Base-by-base conservation (phyloP, 2,797 vertebrate genomes). In the Psittacula echo region DNA sequence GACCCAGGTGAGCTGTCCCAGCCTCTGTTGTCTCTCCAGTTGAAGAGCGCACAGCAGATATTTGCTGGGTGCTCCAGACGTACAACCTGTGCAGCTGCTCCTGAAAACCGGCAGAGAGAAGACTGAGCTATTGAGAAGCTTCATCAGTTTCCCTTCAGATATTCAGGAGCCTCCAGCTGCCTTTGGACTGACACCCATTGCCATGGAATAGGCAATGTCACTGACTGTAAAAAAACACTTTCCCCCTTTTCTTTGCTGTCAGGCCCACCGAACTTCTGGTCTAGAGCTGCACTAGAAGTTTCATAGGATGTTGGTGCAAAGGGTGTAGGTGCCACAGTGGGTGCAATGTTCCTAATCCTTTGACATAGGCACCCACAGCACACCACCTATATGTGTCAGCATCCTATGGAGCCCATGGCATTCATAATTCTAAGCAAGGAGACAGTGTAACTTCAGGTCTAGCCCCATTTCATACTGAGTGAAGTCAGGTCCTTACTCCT, bases 401-500 rank as follows among this genome's bases (percentile, higher is more conserved):
- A 2, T 62, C 14, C 12, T 22, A 0, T 26, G 30, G 47, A 68
- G 18, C 44, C 23, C 1, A 0, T 56, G 29, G 12, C 39, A 41
- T 54, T 66, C 41, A 37, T 32, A 50, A 76, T 41, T 29, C 51
- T 54, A 45, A 45, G 8, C 13, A 67, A 62, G 19, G 4, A 62
- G 79, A 14, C 16, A 61, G 37, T 5, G 22, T 51, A 76, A 42
- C n/a, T 62, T 50, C 47, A 72, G 19, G 11, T 67, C 53, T 26
- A 56, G 8, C 24, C 17, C n/a, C 12, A 14, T n/a, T 93, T 71
- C 60, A 23, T 12, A n/a, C 3, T 10, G 22, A 19, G 19, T 56
- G 41, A 47, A 66, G 22, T 51, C 60, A 74, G 22, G 26, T 71
- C 27, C 77, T 71, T n/a, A 83, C 37, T 83, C 65, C 42, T 70